Evolutionary conservation across 2,797 vertebrate species (phyloP).

Genomic region (Aotus griseimembra): DNA sequence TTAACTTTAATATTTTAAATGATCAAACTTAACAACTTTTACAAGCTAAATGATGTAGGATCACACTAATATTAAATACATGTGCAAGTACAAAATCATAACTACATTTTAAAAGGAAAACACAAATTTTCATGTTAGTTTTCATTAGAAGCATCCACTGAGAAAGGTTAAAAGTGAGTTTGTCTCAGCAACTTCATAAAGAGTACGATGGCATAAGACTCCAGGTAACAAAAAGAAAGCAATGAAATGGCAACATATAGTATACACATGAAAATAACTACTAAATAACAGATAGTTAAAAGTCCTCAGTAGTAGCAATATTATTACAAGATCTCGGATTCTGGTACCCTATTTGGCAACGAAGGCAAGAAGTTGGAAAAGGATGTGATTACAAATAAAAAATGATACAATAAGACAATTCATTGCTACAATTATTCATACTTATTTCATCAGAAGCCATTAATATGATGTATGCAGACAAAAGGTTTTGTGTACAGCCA

Average conservation of each 20-base stretch:
- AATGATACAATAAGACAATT: not conserved
- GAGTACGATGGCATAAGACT: not conserved
- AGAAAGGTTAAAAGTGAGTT: not conserved
- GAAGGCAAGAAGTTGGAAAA: slow-evolving; percentile 1
- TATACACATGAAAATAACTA: not conserved
- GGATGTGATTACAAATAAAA: slow-evolving; percentile 13
- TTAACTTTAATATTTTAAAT: slow-evolving; percentile 11
- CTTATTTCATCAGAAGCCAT: slow-evolving; percentile 18
- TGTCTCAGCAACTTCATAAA: not conserved
- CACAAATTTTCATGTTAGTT: not conserved
- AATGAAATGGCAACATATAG: not conserved
- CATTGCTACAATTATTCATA: not conserved
- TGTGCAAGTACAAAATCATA: slow-evolving; percentile 2
- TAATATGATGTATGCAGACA: not conserved
- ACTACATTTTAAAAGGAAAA: slow-evolving; percentile 12
- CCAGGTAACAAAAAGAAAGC: not conserved
- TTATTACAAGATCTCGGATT: not conserved
- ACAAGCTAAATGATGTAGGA: slow-evolving; percentile 32
- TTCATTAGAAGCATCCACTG: not conserved
- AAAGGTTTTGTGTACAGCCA: not conserved
- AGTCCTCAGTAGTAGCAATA: not conserved
- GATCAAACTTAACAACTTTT: slow-evolving; percentile 42
- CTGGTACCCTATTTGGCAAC: not conserved
- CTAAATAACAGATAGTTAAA: not conserved
- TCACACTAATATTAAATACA: not conserved